Evolutionary conservation across 2,888 invertebrate genomes (phyloP), one percentile per base, ranked within the genome.

Genomic region (Ennomos fuscantarius): DNA sequence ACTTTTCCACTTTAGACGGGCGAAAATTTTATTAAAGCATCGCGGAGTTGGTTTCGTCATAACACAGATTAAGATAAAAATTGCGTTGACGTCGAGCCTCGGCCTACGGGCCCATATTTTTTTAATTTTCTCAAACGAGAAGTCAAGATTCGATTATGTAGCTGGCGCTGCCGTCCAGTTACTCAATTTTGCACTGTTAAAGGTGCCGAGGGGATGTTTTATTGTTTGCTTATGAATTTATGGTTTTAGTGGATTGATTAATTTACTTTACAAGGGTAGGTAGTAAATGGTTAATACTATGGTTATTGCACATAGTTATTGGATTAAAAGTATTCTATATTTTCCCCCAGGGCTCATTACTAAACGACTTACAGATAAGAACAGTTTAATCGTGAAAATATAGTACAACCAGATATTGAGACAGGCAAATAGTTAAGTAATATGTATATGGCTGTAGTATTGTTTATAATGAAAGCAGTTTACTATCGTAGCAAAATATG

Each of bases 71-170:
- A 87, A 76, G 82, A 82, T 76, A 82, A 85, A 87, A 89, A 89
- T 90, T 89, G 88, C 78, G 81, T 81, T 87, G 91, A 90, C 90
- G 89, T 84, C 74, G 74, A 69, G 72, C 77, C 76, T 73, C 76
- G 72, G 74, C 70, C 66, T 70, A 69, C 73, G 76, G 77, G 74
- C 79, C 81, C 73, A 79, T 87, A 86, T 89, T 86, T 91, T 90
- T 91, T 91, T 89, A 88, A 89, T 90, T 91, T 90, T 89, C 88
- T 78, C 82, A 82, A 87, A 87, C 86, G 82, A 78, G 79, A 82
- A 84, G 79, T 78, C 71, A 73, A 77, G 82, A 89, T 89, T 90
- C 86, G 87, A 89, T 90, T 90, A 68, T 48, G 87, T 82, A 75
- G 73, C 37, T 42, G 53, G 73, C 79, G 78, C 77, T 73, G 47